These are phyloP conservation scores for Eospalax fontanierii DNA, from an alignment of 2,797 vertebrate genomes.

Conservation along the genomic window DNA sequence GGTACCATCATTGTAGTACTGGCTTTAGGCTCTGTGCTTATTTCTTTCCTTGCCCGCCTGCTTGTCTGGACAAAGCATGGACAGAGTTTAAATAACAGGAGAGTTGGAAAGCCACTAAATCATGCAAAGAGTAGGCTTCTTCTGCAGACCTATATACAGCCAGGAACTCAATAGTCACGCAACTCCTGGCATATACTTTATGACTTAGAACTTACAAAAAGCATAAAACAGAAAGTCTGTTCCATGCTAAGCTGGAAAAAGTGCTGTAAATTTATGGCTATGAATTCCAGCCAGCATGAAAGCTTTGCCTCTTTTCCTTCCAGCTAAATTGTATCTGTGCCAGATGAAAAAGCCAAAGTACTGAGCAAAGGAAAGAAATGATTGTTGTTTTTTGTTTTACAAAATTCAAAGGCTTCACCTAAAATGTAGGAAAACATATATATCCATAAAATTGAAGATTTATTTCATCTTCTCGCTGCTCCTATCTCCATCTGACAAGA, in stretches of 20 bases:
- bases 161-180: constrained; percentile 38
- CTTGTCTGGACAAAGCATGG: not conserved
- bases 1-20: not conserved
- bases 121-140: constrained; percentile 1
- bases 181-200: constrained; percentile 72
- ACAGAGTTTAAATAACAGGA: constrained; percentile 5
- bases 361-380: constrained; percentile 52
- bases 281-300: constrained; percentile 70
- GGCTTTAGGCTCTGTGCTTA: not conserved
- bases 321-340: constrained; percentile 45
- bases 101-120: constrained; percentile 46
- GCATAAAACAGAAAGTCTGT: constrained; percentile 70
- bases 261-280: constrained; percentile 70
- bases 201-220: constrained; percentile 77
- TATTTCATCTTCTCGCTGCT: constrained; percentile 31
- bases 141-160: not conserved
- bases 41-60: not conserved
- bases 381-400: constrained; percentile 5
- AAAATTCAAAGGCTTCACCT: constrained; percentile 31
- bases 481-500: not conserved
- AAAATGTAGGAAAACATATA: constrained; percentile 49
- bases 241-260: constrained; percentile 74
- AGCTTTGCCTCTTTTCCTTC: constrained; percentile 65
- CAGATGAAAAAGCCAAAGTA: constrained; percentile 52
- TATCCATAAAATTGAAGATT: constrained; percentile 7